Evolutionary conservation across 1,140 invertebrate species (phyloP).

Genomic region (Ridgeia piscesae): DNA sequence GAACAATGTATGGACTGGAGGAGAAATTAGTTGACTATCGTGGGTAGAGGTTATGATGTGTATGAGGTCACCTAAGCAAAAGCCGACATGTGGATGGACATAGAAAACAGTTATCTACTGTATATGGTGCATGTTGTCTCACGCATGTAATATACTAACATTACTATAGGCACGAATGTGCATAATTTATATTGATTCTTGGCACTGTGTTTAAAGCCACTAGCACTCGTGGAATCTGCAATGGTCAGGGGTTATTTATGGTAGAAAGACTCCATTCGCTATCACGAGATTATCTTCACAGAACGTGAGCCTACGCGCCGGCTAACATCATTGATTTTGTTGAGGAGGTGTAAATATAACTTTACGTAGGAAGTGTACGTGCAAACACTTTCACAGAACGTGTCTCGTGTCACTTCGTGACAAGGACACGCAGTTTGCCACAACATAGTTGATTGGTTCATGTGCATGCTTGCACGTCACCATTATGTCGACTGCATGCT

Average conservation of each 20-base stretch:
- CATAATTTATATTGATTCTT: neutral
- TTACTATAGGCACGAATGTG: neutral
- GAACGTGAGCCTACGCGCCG: neutral
- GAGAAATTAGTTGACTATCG: too few species aligned
- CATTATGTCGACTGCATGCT: neutral
- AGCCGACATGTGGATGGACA: too few species aligned
- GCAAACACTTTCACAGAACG: neutral
- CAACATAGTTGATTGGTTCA: neutral
- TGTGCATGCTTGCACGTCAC: neutral
- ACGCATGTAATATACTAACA: neutral
- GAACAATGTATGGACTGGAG: too few species aligned
- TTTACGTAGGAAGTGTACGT: neutral
- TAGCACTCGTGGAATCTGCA: neutral
- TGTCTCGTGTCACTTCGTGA: neutral
- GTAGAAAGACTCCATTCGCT: neutral
- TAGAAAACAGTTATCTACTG: too few species aligned
- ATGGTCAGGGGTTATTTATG: neutral
- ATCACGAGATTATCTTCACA: neutral
- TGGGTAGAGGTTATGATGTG: too few species aligned
- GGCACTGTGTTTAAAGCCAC: neutral
- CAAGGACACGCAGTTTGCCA: neutral
- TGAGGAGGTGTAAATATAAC: neutral
- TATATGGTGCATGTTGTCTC: too few species aligned
- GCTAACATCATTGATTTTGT: neutral
- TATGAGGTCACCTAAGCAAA: too few species aligned